Evolutionary conservation across 2,888 invertebrate genomes (phyloP), one percentile per base, ranked within the genome.

Genomic region (Cerceris ruficornis): DNA sequence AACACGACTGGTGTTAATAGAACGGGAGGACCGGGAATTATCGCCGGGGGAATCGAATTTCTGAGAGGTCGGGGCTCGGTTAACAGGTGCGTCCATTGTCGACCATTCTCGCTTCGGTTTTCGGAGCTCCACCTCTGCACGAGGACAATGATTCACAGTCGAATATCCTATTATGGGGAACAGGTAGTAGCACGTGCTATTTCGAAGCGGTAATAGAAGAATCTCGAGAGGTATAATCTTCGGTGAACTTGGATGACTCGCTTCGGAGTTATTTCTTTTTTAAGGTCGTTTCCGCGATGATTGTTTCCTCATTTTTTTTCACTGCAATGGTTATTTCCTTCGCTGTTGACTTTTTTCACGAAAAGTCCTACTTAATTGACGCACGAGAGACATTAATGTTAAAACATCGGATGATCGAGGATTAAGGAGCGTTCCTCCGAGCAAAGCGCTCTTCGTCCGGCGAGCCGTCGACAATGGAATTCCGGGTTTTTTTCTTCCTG

Each of bases 11-110:
- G 28, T 54, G 58, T 41, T 59, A 59, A 59, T 59, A 42, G 14
- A 59, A 42, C 14, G 13, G 59, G 41, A 59, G n/a, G 55, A 43
- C 15, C 13, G 11, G 28, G 67, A 66, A 57, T 65, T 68, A 65
- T n/a, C 17, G 15, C n/a, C 8, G 8, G 68, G 60, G 14, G 60
- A 68, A 74, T 80, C 57, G 73, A 60, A 74, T 77, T 74, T 74
- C 58, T 59, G 6, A 41, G 69, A 61, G 65, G 72, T 52, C 8
- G n/a, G 61, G 61, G 28, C 72, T 62, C 15, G 68, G 65, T 72
- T 77, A 80, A 80, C 81, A 80, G 81, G 80, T 80, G 77, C 66
- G 71, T 55, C 71, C 11, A 71, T 76, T 71, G 70, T 76, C 55
- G 17, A 11, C 7, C 9, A 39, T 14, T 54, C 52, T 9, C 61